phyloP scores from a whole-genome alignment of 1,140 invertebrate species.

The Platorchestia sp. region DNA sequence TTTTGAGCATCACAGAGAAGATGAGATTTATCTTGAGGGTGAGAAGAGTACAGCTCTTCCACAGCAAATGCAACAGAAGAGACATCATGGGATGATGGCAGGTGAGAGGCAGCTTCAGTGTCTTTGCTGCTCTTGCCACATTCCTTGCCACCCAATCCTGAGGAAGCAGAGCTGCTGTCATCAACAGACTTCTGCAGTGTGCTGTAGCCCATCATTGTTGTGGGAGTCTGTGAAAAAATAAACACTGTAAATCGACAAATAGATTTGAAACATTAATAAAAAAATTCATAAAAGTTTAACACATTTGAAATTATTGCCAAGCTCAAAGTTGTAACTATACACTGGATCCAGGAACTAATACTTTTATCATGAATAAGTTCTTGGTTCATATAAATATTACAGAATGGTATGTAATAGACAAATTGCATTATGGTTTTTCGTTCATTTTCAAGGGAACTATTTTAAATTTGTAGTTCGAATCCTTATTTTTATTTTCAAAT shows the following conservation, averaged over 20 bases:
- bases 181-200: background rate
- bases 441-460: too few relatives aligned
- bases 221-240: background rate
- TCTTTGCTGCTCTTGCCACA: background rate
- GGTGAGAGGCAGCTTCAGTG: background rate
- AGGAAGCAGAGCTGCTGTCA: background rate
- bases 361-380: too few relatives aligned
- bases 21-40: constrained; percentile 59
- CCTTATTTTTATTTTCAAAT: too few relatives aligned
- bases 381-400: too few relatives aligned
- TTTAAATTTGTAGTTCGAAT: too few relatives aligned
- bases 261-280: background rate
- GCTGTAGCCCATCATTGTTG: background rate
- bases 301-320: too few relatives aligned
- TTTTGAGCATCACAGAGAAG: constrained; percentile 58
- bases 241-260: background rate
- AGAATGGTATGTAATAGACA: too few relatives aligned
- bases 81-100: background rate
- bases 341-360: too few relatives aligned
- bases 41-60: constrained; percentile 60
- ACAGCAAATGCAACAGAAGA: constrained; percentile 45
- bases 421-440: too few relatives aligned
- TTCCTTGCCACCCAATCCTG: background rate
- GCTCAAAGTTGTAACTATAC: too few relatives aligned
- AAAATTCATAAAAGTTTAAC: too few relatives aligned